phyloP scores from a whole-genome alignment of 2,888 invertebrate species.

The Gandaritis pyraliata region DNA sequence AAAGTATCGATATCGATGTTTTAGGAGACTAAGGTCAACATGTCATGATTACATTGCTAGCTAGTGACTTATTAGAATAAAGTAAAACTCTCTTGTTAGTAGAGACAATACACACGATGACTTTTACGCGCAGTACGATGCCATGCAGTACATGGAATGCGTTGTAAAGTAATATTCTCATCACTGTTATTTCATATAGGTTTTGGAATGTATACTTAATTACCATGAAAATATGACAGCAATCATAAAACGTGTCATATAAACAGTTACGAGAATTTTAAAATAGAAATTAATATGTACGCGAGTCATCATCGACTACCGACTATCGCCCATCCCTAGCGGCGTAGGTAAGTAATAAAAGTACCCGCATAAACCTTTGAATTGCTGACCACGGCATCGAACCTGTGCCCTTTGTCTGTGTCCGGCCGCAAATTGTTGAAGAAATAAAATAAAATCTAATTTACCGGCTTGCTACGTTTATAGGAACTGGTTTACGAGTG shows the following conservation, averaged over 20 bases:
- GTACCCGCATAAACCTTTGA: conserved; percentile 82
- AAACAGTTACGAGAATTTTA: too few species aligned
- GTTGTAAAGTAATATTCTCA: too few species aligned
- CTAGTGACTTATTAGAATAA: too few species aligned
- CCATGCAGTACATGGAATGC: too few species aligned
- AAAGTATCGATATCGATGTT: conserved; percentile 5
- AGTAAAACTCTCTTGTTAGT: too few species aligned
- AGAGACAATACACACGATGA: too few species aligned
- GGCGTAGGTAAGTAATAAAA: conserved; percentile 76
- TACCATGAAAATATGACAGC: too few species aligned
- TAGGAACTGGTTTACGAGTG: conserved; percentile 76
- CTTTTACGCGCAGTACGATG: too few species aligned
- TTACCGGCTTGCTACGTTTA: conserved; percentile 80
- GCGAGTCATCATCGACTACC: neutral
- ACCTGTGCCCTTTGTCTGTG: conserved; percentile 79
- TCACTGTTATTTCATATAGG: too few species aligned
- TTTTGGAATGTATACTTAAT: too few species aligned
- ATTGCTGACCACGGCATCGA: conserved; percentile 81
- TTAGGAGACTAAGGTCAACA: neutral
- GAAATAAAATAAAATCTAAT: conserved; percentile 84
- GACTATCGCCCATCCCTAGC: conserved; percentile 51
- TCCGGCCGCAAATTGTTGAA: conserved; percentile 81
- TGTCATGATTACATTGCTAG: too few species aligned
- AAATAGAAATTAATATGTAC: neutral
- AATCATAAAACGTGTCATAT: too few species aligned